Base-by-base conservation (phyloP, 2,797 vertebrate genomes). In the Salarias fasciatus region DNA sequence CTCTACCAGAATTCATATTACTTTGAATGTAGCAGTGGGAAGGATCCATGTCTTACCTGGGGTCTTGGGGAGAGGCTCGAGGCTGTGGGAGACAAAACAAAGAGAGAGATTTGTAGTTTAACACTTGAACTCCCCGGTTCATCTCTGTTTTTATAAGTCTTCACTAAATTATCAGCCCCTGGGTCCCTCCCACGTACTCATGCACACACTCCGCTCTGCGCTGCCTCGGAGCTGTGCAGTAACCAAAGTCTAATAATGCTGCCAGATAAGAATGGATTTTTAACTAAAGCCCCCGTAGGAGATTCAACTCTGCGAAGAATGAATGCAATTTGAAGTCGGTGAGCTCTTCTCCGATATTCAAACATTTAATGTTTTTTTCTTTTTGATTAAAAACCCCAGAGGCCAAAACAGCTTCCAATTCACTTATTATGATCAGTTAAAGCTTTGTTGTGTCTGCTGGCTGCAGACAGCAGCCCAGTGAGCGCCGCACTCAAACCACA, bases 21-120 rank as follows among this genome's bases (percentile, higher is more conserved):
- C 33, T 35, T 24, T 24, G 18, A 18, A 24, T 24, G 18, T 2
- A 18, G 6, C 6, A 35, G 33, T 9, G 33, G 35, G 33, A 6
- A 35, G 9, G 35, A 9, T 9, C 33, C 33, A 35, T 35, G 1
- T 49, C 87, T 89, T 77, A 94, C 93, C 92, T 93, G 91, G 72
- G 91, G 89, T 86, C 90, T 86, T 33, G 92, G 79, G 41, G 92
- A 86, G 75, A 90, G 85, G 77, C 90, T 90, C 4, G 90, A 86
- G 73, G 92, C 91, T 92, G 65, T 3, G 54, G 65, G 67, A 77
- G 48, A 82, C 35, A 83, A 80, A 80, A 74, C 56, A 86, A 63
- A 77, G 46, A 74, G 40, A 74, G 51, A 76, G 69, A 1, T 51
- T 35, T 63, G 38, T 0, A 53, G 63, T 80, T 87, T 55, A 84